These are phyloP conservation scores for Lagodon rhomboides DNA, from an alignment of 2,797 vertebrate genomes.

Conservation along the genomic window DNA sequence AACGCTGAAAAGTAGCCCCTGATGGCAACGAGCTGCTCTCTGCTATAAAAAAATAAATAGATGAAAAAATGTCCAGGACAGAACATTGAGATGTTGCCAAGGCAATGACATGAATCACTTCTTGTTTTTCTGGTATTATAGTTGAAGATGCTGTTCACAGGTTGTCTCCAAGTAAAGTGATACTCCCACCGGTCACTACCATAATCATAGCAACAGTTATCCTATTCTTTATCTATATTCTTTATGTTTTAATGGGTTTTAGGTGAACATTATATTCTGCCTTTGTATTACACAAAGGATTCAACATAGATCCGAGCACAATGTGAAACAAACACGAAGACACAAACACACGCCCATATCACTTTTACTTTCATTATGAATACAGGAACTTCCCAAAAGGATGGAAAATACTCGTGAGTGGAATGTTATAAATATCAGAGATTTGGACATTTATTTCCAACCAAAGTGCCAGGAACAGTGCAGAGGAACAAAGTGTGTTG, in stretches of 20 bases:
- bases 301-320: constrained; percentile 20
- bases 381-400: constrained; percentile 5
- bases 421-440: not conserved
- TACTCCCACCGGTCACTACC: constrained; percentile 44
- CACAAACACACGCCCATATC: not conserved
- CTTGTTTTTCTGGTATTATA: constrained; percentile 52
- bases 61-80: not conserved
- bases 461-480: not conserved
- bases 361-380: constrained; percentile 19
- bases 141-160: constrained; percentile 44
- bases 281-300: constrained; percentile 41
- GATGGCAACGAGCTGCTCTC: constrained; percentile 34
- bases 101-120: constrained; percentile 35
- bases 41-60: not conserved
- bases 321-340: constrained; percentile 9
- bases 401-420: not conserved
- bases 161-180: constrained; percentile 56
- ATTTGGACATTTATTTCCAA: not conserved
- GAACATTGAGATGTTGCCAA: constrained; percentile 56
- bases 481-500: constrained; percentile 5
- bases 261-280: constrained; percentile 38
- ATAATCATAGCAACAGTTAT: constrained; percentile 41
- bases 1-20: constrained; percentile 55
- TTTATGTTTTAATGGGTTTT: constrained; percentile 32
- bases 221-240: constrained; percentile 45